These are phyloP conservation scores for Periophthalmus magnuspinnatus DNA, from an alignment of 2,797 vertebrate genomes.

Conservation along the genomic window DNA sequence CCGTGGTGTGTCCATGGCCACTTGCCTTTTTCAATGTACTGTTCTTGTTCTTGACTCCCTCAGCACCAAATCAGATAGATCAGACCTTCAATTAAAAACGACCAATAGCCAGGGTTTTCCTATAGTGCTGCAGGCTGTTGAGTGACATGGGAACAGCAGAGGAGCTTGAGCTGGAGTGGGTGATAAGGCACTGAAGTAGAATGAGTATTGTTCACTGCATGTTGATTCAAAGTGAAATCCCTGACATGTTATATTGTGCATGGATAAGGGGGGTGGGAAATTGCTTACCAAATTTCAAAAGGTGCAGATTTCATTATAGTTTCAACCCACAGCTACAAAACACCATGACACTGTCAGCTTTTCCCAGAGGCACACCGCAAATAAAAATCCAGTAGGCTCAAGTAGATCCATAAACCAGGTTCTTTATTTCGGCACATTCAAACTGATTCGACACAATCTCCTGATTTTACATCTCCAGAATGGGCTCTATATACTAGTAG, in stretches of 20 bases:
- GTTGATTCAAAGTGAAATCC: slow-evolving; percentile 46
- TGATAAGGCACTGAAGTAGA: slow-evolving; percentile 51
- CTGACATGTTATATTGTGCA: slow-evolving; percentile 17
- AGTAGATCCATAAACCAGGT: no score
- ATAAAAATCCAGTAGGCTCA: no score
- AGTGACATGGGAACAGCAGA: slow-evolving; percentile 38
- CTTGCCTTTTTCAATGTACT: slow-evolving; percentile 3
- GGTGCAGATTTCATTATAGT: slow-evolving; percentile 6
- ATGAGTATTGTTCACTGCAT: slow-evolving; percentile 40
- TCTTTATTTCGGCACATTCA: no score
- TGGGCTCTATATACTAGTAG: no score
- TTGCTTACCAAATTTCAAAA: slow-evolving; percentile 6
- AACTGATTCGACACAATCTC: no score
- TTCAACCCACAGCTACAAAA: slow-evolving; percentile 16
- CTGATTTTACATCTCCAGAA: no score
- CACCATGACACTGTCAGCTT: no score
- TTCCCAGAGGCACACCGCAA: no score
- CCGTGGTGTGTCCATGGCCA: slow-evolving; percentile 15
- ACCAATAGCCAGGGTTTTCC: slow-evolving; percentile 21
- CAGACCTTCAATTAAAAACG: slow-evolving; percentile 56
- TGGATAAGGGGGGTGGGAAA: slow-evolving; percentile 10
- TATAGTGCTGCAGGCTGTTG: slow-evolving; percentile 20
- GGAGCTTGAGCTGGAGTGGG: slow-evolving; percentile 43
- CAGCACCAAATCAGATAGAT: slow-evolving; percentile 51
- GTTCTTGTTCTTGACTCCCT: slow-evolving; percentile 4